Base-by-base conservation (phyloP, 2,888 invertebrate genomes). In the Matsumyia berberina region DNA sequence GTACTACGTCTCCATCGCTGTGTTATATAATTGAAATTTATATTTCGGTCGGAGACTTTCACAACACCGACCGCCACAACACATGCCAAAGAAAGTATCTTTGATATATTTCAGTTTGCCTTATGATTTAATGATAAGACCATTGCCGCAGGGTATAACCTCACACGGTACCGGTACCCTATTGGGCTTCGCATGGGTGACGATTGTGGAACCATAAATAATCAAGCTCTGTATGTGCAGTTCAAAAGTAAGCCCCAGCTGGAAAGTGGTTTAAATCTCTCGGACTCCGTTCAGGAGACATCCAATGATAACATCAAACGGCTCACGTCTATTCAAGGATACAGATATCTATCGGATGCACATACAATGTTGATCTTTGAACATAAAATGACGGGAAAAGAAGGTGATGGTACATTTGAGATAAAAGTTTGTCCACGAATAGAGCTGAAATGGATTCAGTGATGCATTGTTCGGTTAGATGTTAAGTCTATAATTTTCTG, bases 71-170 rank as follows among this genome's bases (percentile, higher is more conserved):
- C 49, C 19, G 35, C 58, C 60, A 39, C 35, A 4, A 11, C 44
- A 19, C 29, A 29, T 72, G 60, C 60, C 77, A 72, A 82, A 60
- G 82, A 72, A 82, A 77, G 66, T 78, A 60, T 72, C 57, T 64
- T 58, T 82, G 82, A 82, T 73, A 82, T 82, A 82, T 72, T 72
- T 82, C 55, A 46, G 58, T 49, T 67, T 58, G 66, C 8, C 31
- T 72, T 82, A 62, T 82, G 82, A 82, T 82, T 72, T 67, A 78
- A 77, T 77, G 82, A 82, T 82, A 78, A 78, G 72, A 60, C 77
- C 12, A 29, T 57, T 49, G 70, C 64, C 64, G 64, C 51, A 35
- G 66, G 60, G 29, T 66, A 58, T 66, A 72, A 72, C 72, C 66
- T 42, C 60, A 29, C 12, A 57, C 57, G 11, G 51, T 12, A 60